A percentile compares a stretch with the other conserved stretches of the same genome.
Evolutionary conservation across 2,113 vertebrate genomes (phyloP).

Genomic region (Albula glossodonta): DNA sequence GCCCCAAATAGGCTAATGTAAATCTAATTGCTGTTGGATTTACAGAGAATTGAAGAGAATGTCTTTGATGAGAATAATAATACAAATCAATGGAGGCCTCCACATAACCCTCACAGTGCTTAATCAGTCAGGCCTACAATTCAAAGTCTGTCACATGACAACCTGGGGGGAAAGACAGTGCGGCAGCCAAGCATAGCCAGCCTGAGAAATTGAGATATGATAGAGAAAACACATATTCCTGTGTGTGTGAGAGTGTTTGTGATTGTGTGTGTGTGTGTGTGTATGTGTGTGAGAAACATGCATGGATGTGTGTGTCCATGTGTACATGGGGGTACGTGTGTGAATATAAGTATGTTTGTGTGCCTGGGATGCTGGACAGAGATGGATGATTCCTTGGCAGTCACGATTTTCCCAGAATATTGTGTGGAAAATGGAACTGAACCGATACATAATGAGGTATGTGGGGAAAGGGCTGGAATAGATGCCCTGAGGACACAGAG

Average conservation of each 20-base stretch:
- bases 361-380: conserved; percentile 32
- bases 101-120: no score
- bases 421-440: conserved; percentile 42
- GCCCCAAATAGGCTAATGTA: no score
- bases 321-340: neutral
- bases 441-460: conserved; percentile 40
- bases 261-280: neutral
- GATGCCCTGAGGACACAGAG: conserved; percentile 17
- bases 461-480: conserved; percentile 21
- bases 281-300: neutral
- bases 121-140: no score
- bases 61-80: no score
- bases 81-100: no score
- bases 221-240: no score
- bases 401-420: conserved; percentile 41
- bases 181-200: no score
- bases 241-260: neutral
- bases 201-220: no score
- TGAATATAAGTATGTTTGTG: neutral
- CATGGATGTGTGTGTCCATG: neutral
- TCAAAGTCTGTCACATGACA: no score
- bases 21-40: no score
- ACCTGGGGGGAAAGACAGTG: no score
- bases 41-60: no score
- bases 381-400: conserved; percentile 37